phyloP scores from a whole-genome alignment of 2,113 vertebrate genomes.

The Melanotaenia duboulayi region DNA sequence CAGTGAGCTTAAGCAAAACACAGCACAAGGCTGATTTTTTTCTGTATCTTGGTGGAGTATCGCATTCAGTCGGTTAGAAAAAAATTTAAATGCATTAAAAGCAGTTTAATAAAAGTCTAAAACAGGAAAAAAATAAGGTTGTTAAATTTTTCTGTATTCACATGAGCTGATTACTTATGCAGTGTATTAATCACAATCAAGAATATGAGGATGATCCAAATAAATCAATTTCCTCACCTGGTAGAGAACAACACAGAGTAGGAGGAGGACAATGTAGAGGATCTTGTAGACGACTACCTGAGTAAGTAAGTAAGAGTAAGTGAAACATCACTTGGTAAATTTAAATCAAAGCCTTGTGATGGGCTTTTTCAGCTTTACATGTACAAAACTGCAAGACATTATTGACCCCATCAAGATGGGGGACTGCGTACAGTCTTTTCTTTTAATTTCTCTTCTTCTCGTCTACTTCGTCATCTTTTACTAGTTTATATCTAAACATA shows the following conservation, averaged over 20 bases:
- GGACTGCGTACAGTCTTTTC: not conserved
- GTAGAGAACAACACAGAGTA: slow-evolving; percentile 79
- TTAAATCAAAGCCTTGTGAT: not conserved
- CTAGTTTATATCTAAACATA: too few species aligned
- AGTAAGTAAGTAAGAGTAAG: not conserved
- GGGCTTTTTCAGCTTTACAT: not conserved
- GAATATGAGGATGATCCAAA: not conserved
- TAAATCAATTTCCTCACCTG: slow-evolving; percentile 65
- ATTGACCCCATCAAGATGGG: not conserved
- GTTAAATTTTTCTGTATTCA: too few species aligned
- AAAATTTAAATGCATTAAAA: too few species aligned
- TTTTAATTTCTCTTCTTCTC: not conserved
- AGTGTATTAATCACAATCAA: not conserved
- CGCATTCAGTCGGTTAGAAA: too few species aligned
- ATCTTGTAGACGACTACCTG: slow-evolving; percentile 81
- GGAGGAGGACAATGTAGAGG: slow-evolving; percentile 80
- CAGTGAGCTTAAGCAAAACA: too few species aligned
- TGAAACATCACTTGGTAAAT: not conserved
- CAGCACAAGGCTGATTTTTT: too few species aligned
- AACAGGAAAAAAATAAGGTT: too few species aligned
- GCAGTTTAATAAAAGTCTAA: too few species aligned
- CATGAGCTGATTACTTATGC: not conserved
- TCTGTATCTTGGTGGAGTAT: too few species aligned
- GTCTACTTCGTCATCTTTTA: too few species aligned
- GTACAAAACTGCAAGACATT: not conserved